Conservation (phyloP, 2,888 invertebrate genomes). For the Opisthograptis luteolata region DNA sequence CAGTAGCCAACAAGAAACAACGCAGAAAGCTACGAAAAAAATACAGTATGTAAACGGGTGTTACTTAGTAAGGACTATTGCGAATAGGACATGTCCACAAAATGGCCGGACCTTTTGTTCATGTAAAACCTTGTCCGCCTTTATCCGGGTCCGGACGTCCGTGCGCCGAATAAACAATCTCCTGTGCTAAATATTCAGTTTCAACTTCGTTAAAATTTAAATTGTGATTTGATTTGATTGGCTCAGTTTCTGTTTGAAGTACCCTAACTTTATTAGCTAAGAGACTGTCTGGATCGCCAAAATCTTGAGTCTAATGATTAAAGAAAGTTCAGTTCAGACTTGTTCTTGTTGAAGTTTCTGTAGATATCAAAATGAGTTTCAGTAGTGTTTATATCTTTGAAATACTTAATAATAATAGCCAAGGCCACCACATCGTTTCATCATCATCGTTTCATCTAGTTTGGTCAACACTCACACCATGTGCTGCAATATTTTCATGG, state of each 20-base stretch:
- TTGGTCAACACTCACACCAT: too few relatives aligned
- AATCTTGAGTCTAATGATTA: conserved; percentile 29
- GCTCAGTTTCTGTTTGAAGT: conserved; percentile 37
- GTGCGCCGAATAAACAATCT: conserved; percentile 59
- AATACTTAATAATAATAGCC: too few relatives aligned
- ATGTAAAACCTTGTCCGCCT: conserved; percentile 39
- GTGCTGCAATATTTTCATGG: too few relatives aligned
- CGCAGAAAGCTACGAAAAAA: too few relatives aligned
- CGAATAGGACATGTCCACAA: background rate
- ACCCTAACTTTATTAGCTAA: conserved; percentile 34
- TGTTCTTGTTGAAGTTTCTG: background rate
- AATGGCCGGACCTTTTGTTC: conserved; percentile 17
- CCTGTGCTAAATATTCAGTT: conserved; percentile 53
- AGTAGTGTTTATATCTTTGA: background rate
- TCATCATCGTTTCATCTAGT: too few relatives aligned
- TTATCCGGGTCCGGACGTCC: conserved; percentile 51
- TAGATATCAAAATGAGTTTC: conserved; percentile 1
- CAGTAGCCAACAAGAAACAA: too few relatives aligned
- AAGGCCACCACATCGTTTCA: too few relatives aligned
- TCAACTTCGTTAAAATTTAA: conserved; percentile 48
- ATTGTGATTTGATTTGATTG: conserved; percentile 51
- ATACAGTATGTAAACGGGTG: too few relatives aligned
- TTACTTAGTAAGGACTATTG: background rate
- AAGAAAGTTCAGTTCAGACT: conserved; percentile 23
- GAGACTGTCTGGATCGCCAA: conserved; percentile 17